These are phyloP conservation scores for Oxyruncus cristatus DNA, from an alignment of 2,113 vertebrate species.

Conservation along the genomic window DNA sequence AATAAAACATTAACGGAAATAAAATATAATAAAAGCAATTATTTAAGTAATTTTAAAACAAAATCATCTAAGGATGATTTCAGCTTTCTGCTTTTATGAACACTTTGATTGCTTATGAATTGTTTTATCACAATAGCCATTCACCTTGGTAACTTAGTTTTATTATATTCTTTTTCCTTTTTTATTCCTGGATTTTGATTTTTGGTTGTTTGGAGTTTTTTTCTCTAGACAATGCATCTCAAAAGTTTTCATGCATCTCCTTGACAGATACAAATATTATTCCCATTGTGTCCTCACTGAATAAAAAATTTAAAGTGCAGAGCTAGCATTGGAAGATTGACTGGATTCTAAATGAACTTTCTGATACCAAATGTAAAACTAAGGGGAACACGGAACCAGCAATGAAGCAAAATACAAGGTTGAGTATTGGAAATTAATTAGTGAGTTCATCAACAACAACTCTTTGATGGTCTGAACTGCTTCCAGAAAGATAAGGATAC, in stretches of 20 bases:
- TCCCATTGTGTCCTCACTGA: constrained; percentile 68
- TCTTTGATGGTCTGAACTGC: constrained; percentile 77
- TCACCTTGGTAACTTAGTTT: not conserved
- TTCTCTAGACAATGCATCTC: constrained; percentile 20
- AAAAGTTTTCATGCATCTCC: constrained; percentile 60
- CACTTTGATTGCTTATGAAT: not conserved
- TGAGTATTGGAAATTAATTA: constrained; percentile 81
- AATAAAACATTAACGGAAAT: not conserved
- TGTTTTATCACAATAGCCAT: not conserved
- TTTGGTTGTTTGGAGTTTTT: not conserved
- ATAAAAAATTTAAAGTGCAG: constrained; percentile 70
- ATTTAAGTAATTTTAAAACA: not conserved
- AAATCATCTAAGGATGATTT: not conserved
- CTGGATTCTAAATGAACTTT: constrained; percentile 77
- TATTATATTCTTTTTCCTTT: not conserved
- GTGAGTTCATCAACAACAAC: constrained; percentile 72
- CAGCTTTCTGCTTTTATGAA: not conserved
- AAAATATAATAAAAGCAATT: not conserved
- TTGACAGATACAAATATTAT: constrained; percentile 70
- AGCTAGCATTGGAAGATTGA: constrained; percentile 68
- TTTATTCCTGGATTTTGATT: not conserved
- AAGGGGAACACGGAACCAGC: constrained; percentile 54
- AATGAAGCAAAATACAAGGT: constrained; percentile 73
- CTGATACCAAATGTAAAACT: constrained; percentile 71
- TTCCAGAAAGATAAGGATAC: constrained; percentile 80